Evolutionary conservation across 2,797 vertebrate genomes (phyloP).

Genomic region (Hydrophis major): DNA sequence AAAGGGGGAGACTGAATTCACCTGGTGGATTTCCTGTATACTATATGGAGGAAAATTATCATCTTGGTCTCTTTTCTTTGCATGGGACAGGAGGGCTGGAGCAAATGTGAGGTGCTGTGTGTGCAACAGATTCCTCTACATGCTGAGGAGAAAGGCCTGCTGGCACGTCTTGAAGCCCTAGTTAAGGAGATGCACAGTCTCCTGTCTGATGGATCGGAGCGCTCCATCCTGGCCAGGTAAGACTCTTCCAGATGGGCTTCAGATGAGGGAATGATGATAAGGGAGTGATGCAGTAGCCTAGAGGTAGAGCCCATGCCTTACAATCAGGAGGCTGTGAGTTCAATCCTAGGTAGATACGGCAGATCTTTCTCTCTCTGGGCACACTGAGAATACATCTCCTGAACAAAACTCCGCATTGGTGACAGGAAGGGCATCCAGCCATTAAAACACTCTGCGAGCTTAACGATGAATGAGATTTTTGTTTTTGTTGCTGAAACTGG

Average conservation of each 20-base stretch:
- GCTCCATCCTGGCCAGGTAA: slow-evolving; percentile 31
- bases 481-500: too few species aligned
- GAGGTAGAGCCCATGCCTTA: too few species aligned
- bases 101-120: slow-evolving; percentile 69
- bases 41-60: fast-evolving
- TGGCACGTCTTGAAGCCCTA: slow-evolving; percentile 53
- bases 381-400: too few species aligned
- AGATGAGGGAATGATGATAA: neutral
- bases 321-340: too few species aligned
- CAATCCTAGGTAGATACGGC: too few species aligned
- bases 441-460: too few species aligned
- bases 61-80: slow-evolving; percentile 9
- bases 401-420: too few species aligned
- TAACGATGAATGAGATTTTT: too few species aligned
- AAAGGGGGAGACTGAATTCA: neutral
- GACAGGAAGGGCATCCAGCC: too few species aligned
- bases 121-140: slow-evolving; percentile 68
- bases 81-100: slow-evolving; percentile 74
- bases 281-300: too few species aligned
- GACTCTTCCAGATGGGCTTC: neutral
- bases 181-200: slow-evolving; percentile 53
- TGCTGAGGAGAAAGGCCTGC: slow-evolving; percentile 58
- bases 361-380: too few species aligned
- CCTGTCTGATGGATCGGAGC: slow-evolving; percentile 20
- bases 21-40: neutral